phyloP scores from a whole-genome alignment of 2,797 vertebrate species.

The Leptatherina wallacei region DNA sequence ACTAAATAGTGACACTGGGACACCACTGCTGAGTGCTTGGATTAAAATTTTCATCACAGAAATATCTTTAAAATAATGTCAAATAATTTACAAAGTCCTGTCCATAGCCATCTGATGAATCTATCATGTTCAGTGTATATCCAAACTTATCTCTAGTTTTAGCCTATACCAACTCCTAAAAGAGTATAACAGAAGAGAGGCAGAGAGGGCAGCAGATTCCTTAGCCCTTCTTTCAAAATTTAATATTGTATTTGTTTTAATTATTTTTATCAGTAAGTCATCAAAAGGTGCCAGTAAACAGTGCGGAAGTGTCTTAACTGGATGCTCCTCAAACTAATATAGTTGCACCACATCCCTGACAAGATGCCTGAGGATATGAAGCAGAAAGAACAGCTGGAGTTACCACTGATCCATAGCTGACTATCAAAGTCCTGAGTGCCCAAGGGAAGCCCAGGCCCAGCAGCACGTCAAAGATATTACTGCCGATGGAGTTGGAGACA shows the following conservation, averaged over 20 bases:
- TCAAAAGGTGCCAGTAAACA: constrained; percentile 2
- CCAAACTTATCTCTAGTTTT: no score
- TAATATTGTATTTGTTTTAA: not conserved
- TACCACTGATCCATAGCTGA: constrained; percentile 86
- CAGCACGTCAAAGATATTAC: constrained; percentile 88
- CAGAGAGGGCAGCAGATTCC: not conserved
- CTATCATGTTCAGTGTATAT: no score
- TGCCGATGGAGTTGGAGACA: constrained; percentile 87
- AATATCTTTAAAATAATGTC: not conserved
- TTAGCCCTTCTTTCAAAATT: not conserved
- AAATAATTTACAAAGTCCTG: not conserved
- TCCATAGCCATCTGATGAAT: no score
- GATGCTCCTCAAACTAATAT: not conserved
- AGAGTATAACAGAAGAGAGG: not conserved
- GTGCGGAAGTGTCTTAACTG: not conserved
- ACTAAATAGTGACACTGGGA: not conserved
- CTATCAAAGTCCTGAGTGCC: constrained; percentile 85
- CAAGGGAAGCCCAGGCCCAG: constrained; percentile 87
- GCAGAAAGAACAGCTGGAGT: constrained; percentile 14
- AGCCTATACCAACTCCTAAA: no score
- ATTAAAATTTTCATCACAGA: not conserved
- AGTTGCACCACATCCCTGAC: not conserved
- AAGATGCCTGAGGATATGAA: not conserved
- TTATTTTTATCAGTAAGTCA: not conserved
- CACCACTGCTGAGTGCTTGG: not conserved